Evolutionary conservation across 2,797 vertebrate genomes (phyloP).

Genomic region (Poecilia velifera): DNA sequence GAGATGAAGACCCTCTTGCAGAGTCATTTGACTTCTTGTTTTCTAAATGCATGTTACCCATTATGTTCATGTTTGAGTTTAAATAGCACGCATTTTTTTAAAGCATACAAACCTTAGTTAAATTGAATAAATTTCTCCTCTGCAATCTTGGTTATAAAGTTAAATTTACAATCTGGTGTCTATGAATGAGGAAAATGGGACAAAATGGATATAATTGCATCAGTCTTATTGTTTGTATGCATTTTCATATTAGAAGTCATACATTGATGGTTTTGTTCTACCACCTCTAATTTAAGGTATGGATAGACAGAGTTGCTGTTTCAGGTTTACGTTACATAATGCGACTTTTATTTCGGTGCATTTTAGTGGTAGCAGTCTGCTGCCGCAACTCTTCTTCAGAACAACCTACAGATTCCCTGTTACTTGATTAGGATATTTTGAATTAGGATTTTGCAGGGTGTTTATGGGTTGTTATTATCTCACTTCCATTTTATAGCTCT

Average conservation of each 20-base stretch:
- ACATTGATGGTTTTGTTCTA: not conserved
- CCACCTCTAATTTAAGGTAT: not conserved
- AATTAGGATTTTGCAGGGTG: not conserved
- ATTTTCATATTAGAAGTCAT: not conserved
- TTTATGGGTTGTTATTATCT: not conserved
- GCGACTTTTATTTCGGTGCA: not conserved
- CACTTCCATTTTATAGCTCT: not conserved
- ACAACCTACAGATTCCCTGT: not conserved
- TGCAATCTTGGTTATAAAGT: slow-evolving; percentile 19
- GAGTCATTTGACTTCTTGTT: slow-evolving; percentile 22
- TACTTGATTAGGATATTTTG: not conserved
- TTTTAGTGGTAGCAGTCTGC: not conserved
- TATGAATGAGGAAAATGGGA: not conserved
- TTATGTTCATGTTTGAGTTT: slow-evolving; percentile 20
- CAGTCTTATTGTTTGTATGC: not conserved
- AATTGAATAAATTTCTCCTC: slow-evolving; percentile 48
- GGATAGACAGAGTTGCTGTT: not conserved
- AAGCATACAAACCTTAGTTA: slow-evolving; percentile 36
- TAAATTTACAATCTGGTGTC: not conserved
- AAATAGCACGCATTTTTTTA: slow-evolving; percentile 25
- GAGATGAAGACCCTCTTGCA: slow-evolving; percentile 39
- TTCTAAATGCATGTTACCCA: slow-evolving; percentile 19
- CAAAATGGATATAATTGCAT: not conserved
- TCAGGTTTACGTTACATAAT: not conserved
- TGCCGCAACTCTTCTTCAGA: not conserved